Base-by-base conservation (phyloP, 2,797 vertebrate species). In the Microhierax caerulescens region DNA sequence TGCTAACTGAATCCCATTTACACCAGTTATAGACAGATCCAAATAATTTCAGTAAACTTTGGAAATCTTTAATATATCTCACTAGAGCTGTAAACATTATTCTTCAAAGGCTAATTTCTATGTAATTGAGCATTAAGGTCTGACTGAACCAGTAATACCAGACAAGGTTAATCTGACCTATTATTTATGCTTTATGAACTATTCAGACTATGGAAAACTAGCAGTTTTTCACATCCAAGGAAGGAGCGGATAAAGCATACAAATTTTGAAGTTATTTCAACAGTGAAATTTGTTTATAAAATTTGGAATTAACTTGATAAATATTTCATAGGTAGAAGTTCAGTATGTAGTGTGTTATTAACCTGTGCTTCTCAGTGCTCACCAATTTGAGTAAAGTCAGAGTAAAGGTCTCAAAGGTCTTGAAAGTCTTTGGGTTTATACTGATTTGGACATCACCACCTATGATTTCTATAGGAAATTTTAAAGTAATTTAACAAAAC, bases 111-210 rank as follows among this genome's bases (percentile, higher is more conserved):
- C 56, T 57, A 57, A 59, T 92, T 94, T 90, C 65, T 65, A 1
- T 65, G 54, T 85, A 85, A 54, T 48, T 79, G 34, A 77, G 47
- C 63, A 51, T 51, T 72, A 93, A 95, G 39, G 68, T 48, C 51
- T 90, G 61, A 86, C 45, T 77, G 87, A 95, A 84, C 86, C 74
- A 78, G 48, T 45, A 91, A 93, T 84, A 87, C 45, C 25, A 92
- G 61, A 30, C 39, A 92, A 96, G 73, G 70, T 69, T 91, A 85
- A 90, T 87, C 81, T 88, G 25, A 50, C 37, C 56, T 80, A 39
- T 91, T 95, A 88, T 92, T 94, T 76, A 70, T 88, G 61, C 57
- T 93, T 75, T 85, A 72, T 36, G 36, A 86, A 56, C 39, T 80
- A 78, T 63, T 63, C 28, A 68, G 57, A 60, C 41, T 59, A 34